Conservation (phyloP, 2,888 invertebrate genomes). For the Platypus cylindrus region DNA sequence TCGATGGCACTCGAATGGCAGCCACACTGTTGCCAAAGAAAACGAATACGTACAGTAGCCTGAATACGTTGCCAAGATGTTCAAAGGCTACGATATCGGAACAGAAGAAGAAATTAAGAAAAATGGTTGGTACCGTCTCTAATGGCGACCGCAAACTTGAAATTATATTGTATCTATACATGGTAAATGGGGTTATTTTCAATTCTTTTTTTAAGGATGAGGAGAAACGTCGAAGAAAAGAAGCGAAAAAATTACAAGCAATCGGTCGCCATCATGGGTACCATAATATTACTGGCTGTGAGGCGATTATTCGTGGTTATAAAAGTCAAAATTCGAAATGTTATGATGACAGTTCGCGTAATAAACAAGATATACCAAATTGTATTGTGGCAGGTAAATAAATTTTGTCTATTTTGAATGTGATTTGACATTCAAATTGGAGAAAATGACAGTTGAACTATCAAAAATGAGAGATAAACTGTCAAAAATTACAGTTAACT, state of each 20-base stretch:
- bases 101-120: slow-evolving; percentile 21
- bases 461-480: too few relatives aligned
- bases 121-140: slow-evolving; percentile 17
- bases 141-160: too few relatives aligned
- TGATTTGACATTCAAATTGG: too few relatives aligned
- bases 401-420: too few relatives aligned
- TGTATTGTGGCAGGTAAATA: slow-evolving; percentile 36
- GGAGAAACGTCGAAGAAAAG: slow-evolving; percentile 23
- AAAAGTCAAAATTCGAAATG: slow-evolving; percentile 26
- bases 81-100: slow-evolving; percentile 17
- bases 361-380: slow-evolving; percentile 36
- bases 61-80: slow-evolving; percentile 17
- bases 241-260: slow-evolving; percentile 28
- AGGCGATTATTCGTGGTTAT: slow-evolving; percentile 38
- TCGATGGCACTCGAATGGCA: slow-evolving; percentile 17
- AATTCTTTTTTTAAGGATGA: slow-evolving; percentile 19
- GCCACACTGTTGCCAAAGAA: slow-evolving; percentile 17
- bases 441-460: too few relatives aligned
- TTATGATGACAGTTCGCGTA: slow-evolving; percentile 37
- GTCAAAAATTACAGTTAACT: too few relatives aligned
- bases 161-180: slow-evolving; percentile 1
- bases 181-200: background rate
- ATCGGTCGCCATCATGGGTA: slow-evolving; percentile 31
- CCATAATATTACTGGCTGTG: slow-evolving; percentile 29
- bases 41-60: slow-evolving; percentile 13